Evolutionary conservation across 1,140 invertebrate genomes (phyloP).

Genomic region (Sycobia sp.): DNA sequence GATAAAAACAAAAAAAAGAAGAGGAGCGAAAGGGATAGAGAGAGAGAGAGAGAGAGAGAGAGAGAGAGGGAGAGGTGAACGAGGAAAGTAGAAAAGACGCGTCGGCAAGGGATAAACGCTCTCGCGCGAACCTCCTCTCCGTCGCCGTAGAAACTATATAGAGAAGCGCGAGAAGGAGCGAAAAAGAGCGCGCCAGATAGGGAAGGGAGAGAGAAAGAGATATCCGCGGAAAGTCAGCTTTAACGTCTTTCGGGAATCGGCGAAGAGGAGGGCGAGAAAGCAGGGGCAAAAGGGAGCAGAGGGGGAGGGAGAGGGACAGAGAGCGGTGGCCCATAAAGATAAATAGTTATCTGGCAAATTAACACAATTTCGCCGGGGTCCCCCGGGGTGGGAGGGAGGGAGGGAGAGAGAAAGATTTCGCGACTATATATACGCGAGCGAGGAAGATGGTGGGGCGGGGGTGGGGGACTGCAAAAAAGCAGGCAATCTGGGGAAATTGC

Average conservation of each 20-base stretch:
- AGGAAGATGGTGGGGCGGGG: too few relatives aligned
- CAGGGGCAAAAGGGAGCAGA: too few relatives aligned
- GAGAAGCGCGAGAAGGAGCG: too few relatives aligned
- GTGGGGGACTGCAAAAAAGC: slow-evolving; percentile 32
- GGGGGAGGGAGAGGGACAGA: too few relatives aligned
- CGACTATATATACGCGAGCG: too few relatives aligned
- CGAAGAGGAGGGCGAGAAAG: background rate
- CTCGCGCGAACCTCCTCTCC: slow-evolving; percentile 5
- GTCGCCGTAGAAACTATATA: slow-evolving; percentile 1
- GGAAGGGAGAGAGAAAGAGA: too few relatives aligned
- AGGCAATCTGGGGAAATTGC: slow-evolving; percentile 35
- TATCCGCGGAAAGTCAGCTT: slow-evolving; percentile 32
- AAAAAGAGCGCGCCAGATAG: too few relatives aligned
- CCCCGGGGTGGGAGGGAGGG: too few relatives aligned
- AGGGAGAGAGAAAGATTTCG: too few relatives aligned
- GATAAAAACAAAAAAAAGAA: too few relatives aligned
- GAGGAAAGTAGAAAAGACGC: background rate
- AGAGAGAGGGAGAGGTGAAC: background rate
- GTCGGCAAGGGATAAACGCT: slow-evolving; percentile 8
- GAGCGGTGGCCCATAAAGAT: slow-evolving; percentile 31
- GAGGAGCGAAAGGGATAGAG: too few relatives aligned
- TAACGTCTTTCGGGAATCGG: slow-evolving; percentile 35
- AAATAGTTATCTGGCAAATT: slow-evolving; percentile 35
- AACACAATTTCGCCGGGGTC: slow-evolving; percentile 30
- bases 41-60: background rate